Percentiles rank a stretch among this genome's conserved stretches.
Conservation (phyloP, 2,797 vertebrate species). For the Enteromius anoplus region DNA sequence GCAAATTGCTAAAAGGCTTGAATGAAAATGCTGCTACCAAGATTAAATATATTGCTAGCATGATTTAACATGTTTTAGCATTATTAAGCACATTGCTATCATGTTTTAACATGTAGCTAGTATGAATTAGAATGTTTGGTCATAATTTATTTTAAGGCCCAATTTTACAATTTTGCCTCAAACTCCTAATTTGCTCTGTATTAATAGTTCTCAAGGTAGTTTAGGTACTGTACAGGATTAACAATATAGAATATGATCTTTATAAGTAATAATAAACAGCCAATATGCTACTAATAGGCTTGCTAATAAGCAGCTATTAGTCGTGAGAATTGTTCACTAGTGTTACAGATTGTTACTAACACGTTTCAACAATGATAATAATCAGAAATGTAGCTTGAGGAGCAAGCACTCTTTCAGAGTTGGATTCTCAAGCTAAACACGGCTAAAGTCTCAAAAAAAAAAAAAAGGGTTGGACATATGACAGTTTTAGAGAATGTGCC, state of each 20-base stretch:
- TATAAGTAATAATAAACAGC: too few relatives aligned
- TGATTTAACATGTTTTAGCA: too few relatives aligned
- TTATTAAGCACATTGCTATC: background rate
- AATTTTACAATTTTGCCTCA: background rate
- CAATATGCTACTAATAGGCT: too few relatives aligned
- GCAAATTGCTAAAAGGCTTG: background rate
- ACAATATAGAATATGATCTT: too few relatives aligned
- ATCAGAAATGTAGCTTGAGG: background rate
- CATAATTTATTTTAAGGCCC: too few relatives aligned
- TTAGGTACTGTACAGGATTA: too few relatives aligned
- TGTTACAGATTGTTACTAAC: background rate
- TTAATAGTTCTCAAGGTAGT: background rate
- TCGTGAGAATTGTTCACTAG: background rate
- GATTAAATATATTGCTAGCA: background rate
- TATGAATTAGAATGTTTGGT: background rate
- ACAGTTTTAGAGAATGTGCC: background rate
- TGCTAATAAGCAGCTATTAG: too few relatives aligned
- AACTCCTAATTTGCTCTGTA: background rate
- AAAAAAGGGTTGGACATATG: background rate
- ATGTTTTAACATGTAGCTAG: background rate
- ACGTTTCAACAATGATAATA: background rate
- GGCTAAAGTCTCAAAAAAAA: background rate
- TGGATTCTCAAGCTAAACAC: background rate
- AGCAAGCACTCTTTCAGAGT: background rate
- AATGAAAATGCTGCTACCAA: background rate